Evolutionary conservation across 2,113 vertebrate species (phyloP).

Genomic region (Galemys pyrenaicus): DNA sequence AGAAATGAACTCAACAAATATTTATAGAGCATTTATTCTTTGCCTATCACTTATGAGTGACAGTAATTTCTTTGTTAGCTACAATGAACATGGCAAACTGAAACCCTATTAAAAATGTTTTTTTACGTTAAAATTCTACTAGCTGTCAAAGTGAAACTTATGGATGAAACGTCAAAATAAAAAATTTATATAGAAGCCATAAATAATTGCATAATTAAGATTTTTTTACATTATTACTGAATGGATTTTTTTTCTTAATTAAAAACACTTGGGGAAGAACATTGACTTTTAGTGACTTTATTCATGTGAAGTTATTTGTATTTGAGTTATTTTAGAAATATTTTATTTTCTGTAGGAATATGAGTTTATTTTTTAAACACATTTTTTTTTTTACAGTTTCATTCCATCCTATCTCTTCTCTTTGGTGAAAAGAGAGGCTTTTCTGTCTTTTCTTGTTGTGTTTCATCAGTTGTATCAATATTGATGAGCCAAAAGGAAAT

Average conservation of each 20-base stretch:
- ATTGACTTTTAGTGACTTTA: neutral
- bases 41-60: neutral
- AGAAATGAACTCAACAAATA: slow-evolving; percentile 27
- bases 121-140: slow-evolving; percentile 40
- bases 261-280: neutral
- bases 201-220: neutral
- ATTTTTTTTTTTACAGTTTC: slow-evolving; percentile 1
- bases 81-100: neutral
- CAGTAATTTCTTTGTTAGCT: slow-evolving; percentile 8
- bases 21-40: neutral
- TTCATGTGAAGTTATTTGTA: neutral
- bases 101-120: slow-evolving; percentile 21
- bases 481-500: slow-evolving; percentile 52
- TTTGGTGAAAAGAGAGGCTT: slow-evolving; percentile 34
- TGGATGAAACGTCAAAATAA: neutral
- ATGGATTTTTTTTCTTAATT: neutral
- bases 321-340: slow-evolving; percentile 18
- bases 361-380: neutral
- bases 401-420: slow-evolving; percentile 1
- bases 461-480: slow-evolving; percentile 56
- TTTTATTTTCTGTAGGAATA: neutral
- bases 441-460: slow-evolving; percentile 47
- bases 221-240: neutral
- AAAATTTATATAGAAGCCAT: neutral
- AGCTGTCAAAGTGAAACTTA: slow-evolving; percentile 17